Conservation (phyloP, 1,140 invertebrate species). For the Ceratina calcarata region DNA sequence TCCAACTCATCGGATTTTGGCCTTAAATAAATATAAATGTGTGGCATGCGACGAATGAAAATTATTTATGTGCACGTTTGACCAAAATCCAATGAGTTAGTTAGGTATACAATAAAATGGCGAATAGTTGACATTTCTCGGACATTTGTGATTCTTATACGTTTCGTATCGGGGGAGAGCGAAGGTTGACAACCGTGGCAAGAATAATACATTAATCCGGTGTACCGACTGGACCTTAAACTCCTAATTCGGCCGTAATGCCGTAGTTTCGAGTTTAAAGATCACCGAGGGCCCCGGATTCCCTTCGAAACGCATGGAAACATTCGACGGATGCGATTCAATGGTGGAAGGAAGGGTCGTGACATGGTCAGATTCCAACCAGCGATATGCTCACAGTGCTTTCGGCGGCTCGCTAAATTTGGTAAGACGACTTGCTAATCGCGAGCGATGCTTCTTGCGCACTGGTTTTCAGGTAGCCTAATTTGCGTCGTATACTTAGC, state of each 20-base stretch:
- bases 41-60: too few species aligned
- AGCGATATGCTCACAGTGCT: conserved; percentile 41
- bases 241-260: conserved; percentile 46
- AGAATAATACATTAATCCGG: conserved; percentile 48
- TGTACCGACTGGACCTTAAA: conserved; percentile 13
- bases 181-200: not conserved
- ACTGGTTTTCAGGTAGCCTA: conserved; percentile 54
- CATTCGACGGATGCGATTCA: not conserved
- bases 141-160: conserved; percentile 9
- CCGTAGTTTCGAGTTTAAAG: conserved; percentile 49
- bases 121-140: conserved; percentile 8
- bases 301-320: conserved; percentile 35
- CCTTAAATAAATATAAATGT: too few species aligned
- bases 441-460: conserved; percentile 54
- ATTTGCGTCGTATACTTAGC: conserved; percentile 52
- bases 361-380: conserved; percentile 42
- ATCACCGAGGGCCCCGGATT: conserved; percentile 17
- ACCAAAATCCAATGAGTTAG: too few species aligned
- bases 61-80: too few species aligned
- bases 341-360: conserved; percentile 43
- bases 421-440: conserved; percentile 57
- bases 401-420: conserved; percentile 53
- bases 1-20: too few species aligned
- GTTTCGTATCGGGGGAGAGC: not conserved
- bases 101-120: not conserved